A percentile compares a stretch with the other conserved stretches of the same genome.
Conservation (phyloP, 1,140 invertebrate genomes). For the Drosophila auraria region DNA sequence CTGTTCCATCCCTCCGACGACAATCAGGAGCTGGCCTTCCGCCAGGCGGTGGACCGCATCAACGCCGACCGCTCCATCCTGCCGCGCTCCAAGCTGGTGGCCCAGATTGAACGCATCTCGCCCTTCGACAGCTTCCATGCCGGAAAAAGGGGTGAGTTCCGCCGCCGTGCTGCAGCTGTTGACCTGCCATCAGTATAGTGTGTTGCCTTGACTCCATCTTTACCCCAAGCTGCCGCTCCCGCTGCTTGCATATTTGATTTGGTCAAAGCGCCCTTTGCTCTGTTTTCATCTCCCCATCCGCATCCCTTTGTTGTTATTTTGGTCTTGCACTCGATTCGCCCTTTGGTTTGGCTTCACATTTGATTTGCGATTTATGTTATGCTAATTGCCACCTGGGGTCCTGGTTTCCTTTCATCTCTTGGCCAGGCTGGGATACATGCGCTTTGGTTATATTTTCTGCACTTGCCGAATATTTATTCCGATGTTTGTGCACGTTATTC, state of each 20-base stretch:
- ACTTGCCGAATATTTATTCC: not conserved
- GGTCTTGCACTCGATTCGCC: constrained; percentile 2
- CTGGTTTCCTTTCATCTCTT: constrained; percentile 15
- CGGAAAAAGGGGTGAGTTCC: constrained; percentile 92
- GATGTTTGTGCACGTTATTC: not conserved
- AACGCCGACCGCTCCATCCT: constrained; percentile 93
- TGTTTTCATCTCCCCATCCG: not conserved
- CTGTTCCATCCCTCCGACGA: constrained; percentile 91
- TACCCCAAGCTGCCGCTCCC: constrained; percentile 20
- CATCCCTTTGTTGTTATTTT: constrained; percentile 5
- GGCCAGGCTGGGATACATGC: not conserved
- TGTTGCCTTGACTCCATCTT: constrained; percentile 28
- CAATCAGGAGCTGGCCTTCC: constrained; percentile 93
- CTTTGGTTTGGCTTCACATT: constrained; percentile 41
- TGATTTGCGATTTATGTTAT: constrained; percentile 55
- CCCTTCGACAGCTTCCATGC: constrained; percentile 96
- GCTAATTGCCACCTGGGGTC: constrained; percentile 40
- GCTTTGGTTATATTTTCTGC: not conserved
- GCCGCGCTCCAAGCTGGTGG: constrained; percentile 92
- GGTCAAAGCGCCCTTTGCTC: not conserved
- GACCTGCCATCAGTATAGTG: constrained; percentile 4
- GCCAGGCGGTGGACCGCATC: constrained; percentile 95
- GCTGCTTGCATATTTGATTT: constrained; percentile 38
- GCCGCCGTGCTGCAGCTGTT: constrained; percentile 6
- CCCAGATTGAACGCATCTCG: constrained; percentile 94